phyloP scores from a whole-genome alignment of 2,113 vertebrate genomes.

The Chaetura pelagica region DNA sequence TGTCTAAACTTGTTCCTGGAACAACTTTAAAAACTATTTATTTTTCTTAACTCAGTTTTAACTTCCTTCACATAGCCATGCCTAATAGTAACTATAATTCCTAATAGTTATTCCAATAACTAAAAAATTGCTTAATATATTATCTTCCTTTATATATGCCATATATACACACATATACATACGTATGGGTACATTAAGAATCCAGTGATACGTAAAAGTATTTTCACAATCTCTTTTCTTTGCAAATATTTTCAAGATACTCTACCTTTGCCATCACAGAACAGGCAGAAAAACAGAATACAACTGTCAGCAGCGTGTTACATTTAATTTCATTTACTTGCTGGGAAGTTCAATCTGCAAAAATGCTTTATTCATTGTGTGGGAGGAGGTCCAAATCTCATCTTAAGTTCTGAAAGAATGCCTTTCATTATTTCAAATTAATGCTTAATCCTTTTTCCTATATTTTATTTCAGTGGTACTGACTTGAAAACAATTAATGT shows the following conservation, averaged over 20 bases:
- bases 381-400: slow-evolving; percentile 25
- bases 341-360: slow-evolving; percentile 1
- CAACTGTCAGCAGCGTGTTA: not conserved
- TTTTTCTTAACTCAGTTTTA: not conserved
- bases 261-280: not conserved
- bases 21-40: not conserved
- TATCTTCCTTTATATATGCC: not conserved
- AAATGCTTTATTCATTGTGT: not conserved
- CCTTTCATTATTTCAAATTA: slow-evolving; percentile 37
- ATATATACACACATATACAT: not conserved
- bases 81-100: not conserved
- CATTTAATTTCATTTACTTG: slow-evolving; percentile 4
- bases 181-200: not conserved
- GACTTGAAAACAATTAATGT: slow-evolving; percentile 4
- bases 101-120: not conserved
- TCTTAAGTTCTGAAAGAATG: not conserved
- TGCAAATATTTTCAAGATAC: not conserved
- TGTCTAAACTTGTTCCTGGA: not conserved
- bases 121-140: not conserved
- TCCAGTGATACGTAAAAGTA: not conserved
- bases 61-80: not conserved
- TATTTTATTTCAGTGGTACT: not conserved
- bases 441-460: slow-evolving; percentile 6
- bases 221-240: not conserved
- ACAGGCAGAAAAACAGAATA: not conserved